Percentiles rank a stretch among this genome's conserved stretches.
Evolutionary conservation across 2,797 vertebrate genomes (phyloP).

Genomic region (Helostoma temminkii): DNA sequence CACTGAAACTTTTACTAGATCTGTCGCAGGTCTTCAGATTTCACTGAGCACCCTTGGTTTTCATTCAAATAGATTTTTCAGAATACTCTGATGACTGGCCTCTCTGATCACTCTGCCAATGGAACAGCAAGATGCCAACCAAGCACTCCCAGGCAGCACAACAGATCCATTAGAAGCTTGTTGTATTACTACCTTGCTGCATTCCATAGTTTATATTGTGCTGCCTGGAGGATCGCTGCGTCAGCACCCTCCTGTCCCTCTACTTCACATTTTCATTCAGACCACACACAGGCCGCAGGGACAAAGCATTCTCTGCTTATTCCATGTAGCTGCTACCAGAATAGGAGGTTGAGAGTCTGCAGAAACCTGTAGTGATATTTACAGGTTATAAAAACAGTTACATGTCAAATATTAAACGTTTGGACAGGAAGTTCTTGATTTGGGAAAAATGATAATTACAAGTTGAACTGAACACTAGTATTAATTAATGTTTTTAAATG

Average conservation of each 20-base stretch:
- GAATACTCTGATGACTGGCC: not conserved
- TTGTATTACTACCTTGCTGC: too few species aligned
- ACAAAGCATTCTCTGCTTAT: not conserved
- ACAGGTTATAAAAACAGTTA: not conserved
- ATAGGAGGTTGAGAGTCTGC: not conserved
- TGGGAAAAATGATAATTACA: too few species aligned
- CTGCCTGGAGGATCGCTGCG: not conserved
- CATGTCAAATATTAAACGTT: not conserved
- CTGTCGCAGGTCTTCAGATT: not conserved
- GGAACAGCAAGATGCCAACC: not conserved
- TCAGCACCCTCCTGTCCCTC: not conserved
- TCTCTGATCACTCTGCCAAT: not conserved
- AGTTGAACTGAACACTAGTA: too few species aligned
- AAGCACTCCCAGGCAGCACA: too few species aligned
- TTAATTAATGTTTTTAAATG: too few species aligned
- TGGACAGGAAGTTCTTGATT: not conserved
- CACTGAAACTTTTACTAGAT: not conserved
- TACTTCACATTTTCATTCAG: too few species aligned
- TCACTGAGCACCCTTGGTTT: too few species aligned
- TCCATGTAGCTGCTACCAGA: not conserved
- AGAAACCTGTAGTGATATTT: not conserved
- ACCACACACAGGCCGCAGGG: too few species aligned
- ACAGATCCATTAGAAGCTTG: too few species aligned
- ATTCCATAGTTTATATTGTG: too few species aligned
- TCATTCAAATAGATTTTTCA: not conserved